These are phyloP conservation scores for Oxyscelio sp. DNA, from an alignment of 2,888 invertebrate species.

Conservation along the genomic window DNA sequence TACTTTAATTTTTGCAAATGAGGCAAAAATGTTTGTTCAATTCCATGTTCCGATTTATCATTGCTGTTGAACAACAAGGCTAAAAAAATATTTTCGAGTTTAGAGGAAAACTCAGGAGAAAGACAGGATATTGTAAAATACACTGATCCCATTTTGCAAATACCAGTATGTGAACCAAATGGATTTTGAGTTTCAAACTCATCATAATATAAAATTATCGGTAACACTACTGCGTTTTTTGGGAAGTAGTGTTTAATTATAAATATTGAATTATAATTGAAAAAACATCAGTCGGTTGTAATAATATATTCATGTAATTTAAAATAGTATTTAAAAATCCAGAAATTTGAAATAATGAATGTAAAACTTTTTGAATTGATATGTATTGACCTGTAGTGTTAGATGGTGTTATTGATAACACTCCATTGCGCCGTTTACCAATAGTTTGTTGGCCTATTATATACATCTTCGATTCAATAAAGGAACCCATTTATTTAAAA, in stretches of 20 bases:
- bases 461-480: not conserved
- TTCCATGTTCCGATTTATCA: not conserved
- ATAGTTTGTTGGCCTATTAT: constrained; percentile 12
- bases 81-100: constrained; percentile 26
- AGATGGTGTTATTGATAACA: constrained; percentile 2
- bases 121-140: constrained; percentile 55
- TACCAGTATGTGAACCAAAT: constrained; percentile 61
- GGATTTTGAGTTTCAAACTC: constrained; percentile 70
- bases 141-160: constrained; percentile 65
- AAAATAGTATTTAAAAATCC: constrained; percentile 29
- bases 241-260: constrained; percentile 9
- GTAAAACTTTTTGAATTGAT: constrained; percentile 27
- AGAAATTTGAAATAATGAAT: constrained; percentile 35
- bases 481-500: constrained; percentile 3
- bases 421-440: not conserved
- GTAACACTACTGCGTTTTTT: constrained; percentile 31
- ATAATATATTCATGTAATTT: constrained; percentile 29
- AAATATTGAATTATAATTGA: constrained; percentile 50
- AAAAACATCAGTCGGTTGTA: constrained; percentile 3
- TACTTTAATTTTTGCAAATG: not conserved
- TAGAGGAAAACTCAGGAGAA: constrained; percentile 51
- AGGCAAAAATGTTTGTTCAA: not conserved
- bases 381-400: constrained; percentile 47
- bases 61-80: not conserved
- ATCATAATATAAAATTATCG: constrained; percentile 62